phyloP scores from a whole-genome alignment of 2,888 invertebrate species.

The Aspidapion aeneum region DNA sequence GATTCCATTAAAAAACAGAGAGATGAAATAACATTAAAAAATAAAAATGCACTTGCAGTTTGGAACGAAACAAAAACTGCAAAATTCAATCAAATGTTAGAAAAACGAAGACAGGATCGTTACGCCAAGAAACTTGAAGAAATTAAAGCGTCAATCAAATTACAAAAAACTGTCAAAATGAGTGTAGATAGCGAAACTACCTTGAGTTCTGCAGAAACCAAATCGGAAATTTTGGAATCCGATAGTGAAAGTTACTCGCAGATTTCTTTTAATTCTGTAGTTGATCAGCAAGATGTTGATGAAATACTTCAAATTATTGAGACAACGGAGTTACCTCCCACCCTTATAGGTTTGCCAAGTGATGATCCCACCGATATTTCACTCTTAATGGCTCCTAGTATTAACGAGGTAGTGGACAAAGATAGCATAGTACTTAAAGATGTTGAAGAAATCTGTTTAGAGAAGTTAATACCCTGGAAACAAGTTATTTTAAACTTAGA shows the following conservation, averaged over 20 bases:
- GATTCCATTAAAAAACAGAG: constrained; percentile 44
- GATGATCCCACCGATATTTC: constrained; percentile 51
- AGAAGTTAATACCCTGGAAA: constrained; percentile 50
- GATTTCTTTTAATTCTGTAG: constrained; percentile 47
- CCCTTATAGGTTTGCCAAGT: constrained; percentile 37
- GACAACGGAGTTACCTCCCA: constrained; percentile 47
- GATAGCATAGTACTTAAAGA: constrained; percentile 49
- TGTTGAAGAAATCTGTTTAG: constrained; percentile 44
- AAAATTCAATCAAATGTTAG: constrained; percentile 37
- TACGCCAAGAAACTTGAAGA: constrained; percentile 33
- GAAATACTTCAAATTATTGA: constrained; percentile 44
- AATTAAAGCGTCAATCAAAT: neutral
- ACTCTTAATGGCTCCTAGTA: constrained; percentile 48
- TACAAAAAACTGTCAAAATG: no score
- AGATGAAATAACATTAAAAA: constrained; percentile 25
- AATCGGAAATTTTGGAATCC: neutral
- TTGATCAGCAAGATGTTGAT: constrained; percentile 51
- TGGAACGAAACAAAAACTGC: constrained; percentile 36
- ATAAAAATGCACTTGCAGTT: constrained; percentile 26
- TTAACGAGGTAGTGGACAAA: constrained; percentile 49
- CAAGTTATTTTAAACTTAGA: constrained; percentile 47
- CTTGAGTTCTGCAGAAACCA: constrained; percentile 5
- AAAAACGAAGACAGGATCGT: constrained; percentile 36
- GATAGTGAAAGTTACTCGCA: constrained; percentile 28
- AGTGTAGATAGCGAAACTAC: neutral